Evolutionary conservation across 1,140 invertebrate genomes (phyloP), one percentile per base, ranked within the genome.

Genomic region (Episyrphus balteatus): DNA sequence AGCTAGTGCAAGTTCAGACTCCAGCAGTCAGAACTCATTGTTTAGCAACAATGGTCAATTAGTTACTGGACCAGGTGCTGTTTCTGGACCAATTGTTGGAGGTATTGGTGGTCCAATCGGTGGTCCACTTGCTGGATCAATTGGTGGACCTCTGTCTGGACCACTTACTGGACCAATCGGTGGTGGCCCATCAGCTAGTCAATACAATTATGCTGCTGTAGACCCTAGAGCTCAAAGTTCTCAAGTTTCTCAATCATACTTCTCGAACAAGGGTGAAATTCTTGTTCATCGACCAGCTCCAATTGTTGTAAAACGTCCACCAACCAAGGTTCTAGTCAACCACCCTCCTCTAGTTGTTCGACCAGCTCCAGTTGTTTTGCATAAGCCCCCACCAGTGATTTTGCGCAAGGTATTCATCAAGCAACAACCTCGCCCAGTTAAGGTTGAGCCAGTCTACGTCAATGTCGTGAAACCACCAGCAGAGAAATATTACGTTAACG

Each of bases 321-420:
- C 63, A 48, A 66, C 63, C 51, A 60, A 62, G 46, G 63, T 66
- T 31, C 46, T 66, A 52, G 63, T 66, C 19, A 66, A 66, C 42
- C 63, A 66, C 49, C 63, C 63, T 21, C 63, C 62, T 60, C 42
- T 66, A 51, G 61, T 66, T 44, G 63, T 66, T 31, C 66, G 62
- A 55, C 63, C 63, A 30, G 63, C 63, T 7, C 63, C 63, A 38
- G 63, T 66, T 50, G 59, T 66, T 42, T 55, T 66, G 3, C 63
- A 66, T 56, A 66, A 65, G 51, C 63, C 63, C 18, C 63, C 63
- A 63, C 61, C 63, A 66, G 61, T 66, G 15, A 61, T 66, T 8
- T 54, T 66, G 15, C 62, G 62, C 55, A 66, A 63, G 54, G 61
- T 66, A 41, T 59, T 61, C 49, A 56, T 66, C 30, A 66, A 63